Evolutionary conservation across 2,888 invertebrate species (phyloP), one percentile per base, ranked within the genome.

Genomic region (Dascillus cervinus): DNA sequence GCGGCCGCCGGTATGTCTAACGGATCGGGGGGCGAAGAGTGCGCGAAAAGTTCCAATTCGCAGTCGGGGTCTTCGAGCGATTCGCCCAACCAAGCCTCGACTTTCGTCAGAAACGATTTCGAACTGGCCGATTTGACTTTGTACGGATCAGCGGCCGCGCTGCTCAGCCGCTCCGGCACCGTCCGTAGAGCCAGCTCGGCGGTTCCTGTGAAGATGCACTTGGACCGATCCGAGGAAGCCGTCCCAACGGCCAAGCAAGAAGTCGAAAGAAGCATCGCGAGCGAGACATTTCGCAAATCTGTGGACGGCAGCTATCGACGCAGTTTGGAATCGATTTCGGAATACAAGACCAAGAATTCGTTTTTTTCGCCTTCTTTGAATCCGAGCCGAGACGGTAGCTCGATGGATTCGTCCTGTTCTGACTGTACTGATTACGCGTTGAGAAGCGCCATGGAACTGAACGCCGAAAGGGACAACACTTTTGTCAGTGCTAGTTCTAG

Each of bases 241-340:
- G 13, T 17, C 3, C 19, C 8, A 4, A 10, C 4, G 3, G 8
- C 22, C 4, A n/a, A 5, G 12, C 17, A 22, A 27, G n/a, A 37
- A 24, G 10, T 37, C 22, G 11, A 27, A 5, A 22, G 6, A 5
- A 26, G 31, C 9, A 29, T 26, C 22, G 12, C 26, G 11, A 23
- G 27, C 4, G 41, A 41, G 11, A 35, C 46, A 17, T 50, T 48
- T 32, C 39, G 56, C 21, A 40, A 50, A 37, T 52, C 53, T 4
- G 35, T 55, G 23, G 57, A 57, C 27, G 54, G 49, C 34, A 50
- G 52, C 8, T 50, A 53, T 32, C 53, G 62, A 24, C 58, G 53
- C 26, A 64, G 64, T 41, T 49, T 65, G 29, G 64, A 65, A 34
- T 64, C 64, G 2, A 65, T 65, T 41, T 60, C 62, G 1, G 65